Evolutionary conservation across 2,797 vertebrate genomes (phyloP).

Genomic region (Sebastolobus alascanus): DNA sequence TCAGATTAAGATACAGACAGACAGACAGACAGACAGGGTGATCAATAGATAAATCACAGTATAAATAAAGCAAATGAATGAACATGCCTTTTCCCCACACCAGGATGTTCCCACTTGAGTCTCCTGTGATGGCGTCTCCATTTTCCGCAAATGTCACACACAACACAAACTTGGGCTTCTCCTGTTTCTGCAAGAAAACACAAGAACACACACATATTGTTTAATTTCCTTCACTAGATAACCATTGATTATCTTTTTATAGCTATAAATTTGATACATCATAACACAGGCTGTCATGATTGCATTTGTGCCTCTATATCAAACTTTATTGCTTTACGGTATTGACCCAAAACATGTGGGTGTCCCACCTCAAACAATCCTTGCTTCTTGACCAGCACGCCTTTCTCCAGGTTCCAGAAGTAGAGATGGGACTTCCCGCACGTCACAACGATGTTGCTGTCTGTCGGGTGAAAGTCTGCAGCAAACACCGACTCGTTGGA

Average conservation of each 20-base stretch:
- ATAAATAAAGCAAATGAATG: not conserved
- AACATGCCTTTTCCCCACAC: conserved; percentile 94
- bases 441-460: conserved; percentile 95
- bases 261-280: not conserved
- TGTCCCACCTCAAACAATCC: conserved; percentile 94
- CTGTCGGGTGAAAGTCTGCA: conserved; percentile 97
- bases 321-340: not conserved
- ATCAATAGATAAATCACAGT: conserved; percentile 32
- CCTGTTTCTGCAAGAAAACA: conserved; percentile 93
- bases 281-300: not conserved
- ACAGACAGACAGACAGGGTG: conserved; percentile 39
- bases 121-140: conserved; percentile 97
- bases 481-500: conserved; percentile 97
- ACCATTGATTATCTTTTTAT: not conserved
- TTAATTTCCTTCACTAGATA: not conserved
- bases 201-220: conserved; percentile 39
- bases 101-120: conserved; percentile 98
- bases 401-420: conserved; percentile 97
- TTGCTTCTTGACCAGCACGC: conserved; percentile 94
- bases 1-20: conserved; percentile 34
- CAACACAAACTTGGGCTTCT: conserved; percentile 99
- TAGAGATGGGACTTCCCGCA: conserved; percentile 98
- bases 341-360: not conserved
- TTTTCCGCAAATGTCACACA: conserved; percentile 99
- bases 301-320: not conserved